These are phyloP conservation scores for Aphrophora alni DNA, from an alignment of 2,888 invertebrate species.

Conservation along the genomic window DNA sequence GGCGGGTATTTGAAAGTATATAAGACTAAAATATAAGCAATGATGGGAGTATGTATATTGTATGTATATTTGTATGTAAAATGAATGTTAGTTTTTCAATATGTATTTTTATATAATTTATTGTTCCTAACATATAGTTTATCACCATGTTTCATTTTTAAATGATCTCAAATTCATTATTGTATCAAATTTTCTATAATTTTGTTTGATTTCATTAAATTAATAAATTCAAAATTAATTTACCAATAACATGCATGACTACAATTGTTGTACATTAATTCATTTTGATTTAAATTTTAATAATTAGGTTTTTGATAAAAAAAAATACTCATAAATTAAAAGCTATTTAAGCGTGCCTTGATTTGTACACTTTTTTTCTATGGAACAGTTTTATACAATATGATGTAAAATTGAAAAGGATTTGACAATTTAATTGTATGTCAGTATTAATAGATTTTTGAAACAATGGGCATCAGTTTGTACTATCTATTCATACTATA, in stretches of 20 bases:
- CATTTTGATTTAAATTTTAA: neutral
- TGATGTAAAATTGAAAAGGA: neutral
- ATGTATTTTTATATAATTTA: neutral
- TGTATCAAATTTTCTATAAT: neutral
- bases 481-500: neutral
- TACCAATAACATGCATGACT: neutral
- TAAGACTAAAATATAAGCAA: neutral
- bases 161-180: neutral
- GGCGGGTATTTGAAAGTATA: neutral
- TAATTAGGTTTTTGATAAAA: neutral
- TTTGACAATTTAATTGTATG: neutral
- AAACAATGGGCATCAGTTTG: neutral
- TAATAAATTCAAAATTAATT: neutral
- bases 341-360: constrained; percentile 9
- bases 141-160: neutral
- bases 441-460: neutral
- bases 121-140: constrained; percentile 2
- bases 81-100: neutral
- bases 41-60: neutral
- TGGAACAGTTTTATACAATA: constrained; percentile 2
- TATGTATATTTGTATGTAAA: constrained; percentile 1
- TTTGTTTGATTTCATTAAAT: neutral
- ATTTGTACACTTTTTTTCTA: constrained; percentile 1
- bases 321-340: neutral
- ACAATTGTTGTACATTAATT: neutral